Conservation (phyloP, 1,140 invertebrate genomes). For the Pseudomyrmex pallidus region DNA sequence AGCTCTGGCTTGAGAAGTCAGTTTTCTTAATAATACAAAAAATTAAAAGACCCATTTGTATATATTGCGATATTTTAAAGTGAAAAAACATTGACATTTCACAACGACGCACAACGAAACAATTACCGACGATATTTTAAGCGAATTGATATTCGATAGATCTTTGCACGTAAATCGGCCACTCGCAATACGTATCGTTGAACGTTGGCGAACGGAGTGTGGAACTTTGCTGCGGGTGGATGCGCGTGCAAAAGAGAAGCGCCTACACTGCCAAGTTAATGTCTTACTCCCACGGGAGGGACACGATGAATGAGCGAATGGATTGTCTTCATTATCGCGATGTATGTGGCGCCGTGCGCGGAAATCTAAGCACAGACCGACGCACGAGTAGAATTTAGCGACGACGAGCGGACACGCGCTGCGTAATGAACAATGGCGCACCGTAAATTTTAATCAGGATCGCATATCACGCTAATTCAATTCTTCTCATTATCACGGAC, state of each 20-base stretch:
- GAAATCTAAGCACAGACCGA: conserved; percentile 59
- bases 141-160: background rate
- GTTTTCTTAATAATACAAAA: background rate
- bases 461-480: background rate
- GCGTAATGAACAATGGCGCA: conserved; percentile 50
- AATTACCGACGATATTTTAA: background rate
- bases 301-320: conserved; percentile 70
- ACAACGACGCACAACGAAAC: background rate
- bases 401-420: conserved; percentile 20
- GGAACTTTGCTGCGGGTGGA: conserved; percentile 40
- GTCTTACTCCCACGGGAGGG: conserved; percentile 70
- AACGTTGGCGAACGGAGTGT: background rate
- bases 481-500: too few relatives aligned
- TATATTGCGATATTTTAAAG: too few relatives aligned
- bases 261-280: conserved; percentile 65
- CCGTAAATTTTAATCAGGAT: conserved; percentile 31
- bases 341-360: conserved; percentile 62
- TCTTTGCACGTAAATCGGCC: background rate
- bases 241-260: conserved; percentile 60
- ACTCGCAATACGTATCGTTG: conserved; percentile 22
- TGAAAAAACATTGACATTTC: background rate
- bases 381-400: background rate
- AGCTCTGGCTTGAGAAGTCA: background rate
- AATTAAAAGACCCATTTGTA: too few relatives aligned
- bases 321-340: conserved; percentile 71